These are phyloP conservation scores for Masnerella sp. DNA, from an alignment of 2,888 invertebrate genomes.

Conservation along the genomic window DNA sequence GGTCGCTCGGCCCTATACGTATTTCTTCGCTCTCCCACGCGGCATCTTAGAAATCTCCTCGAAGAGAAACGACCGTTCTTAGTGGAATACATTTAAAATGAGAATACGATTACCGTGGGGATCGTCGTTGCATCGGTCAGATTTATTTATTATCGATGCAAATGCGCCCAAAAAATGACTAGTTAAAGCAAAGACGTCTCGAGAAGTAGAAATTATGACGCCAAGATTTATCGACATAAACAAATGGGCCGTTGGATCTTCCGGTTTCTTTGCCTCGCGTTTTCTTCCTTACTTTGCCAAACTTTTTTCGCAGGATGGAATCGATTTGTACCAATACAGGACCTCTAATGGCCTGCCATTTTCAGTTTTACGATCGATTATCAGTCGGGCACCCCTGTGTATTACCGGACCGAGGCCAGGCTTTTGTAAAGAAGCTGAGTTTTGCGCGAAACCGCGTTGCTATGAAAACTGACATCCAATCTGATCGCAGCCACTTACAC, in stretches of 20 bases:
- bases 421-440: conserved; percentile 72
- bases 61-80: conserved; percentile 59
- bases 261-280: conserved; percentile 21
- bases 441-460: conserved; percentile 64
- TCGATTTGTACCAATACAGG: conserved; percentile 62
- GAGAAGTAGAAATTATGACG: conserved; percentile 47
- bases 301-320: conserved; percentile 39
- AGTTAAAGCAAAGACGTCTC: conserved; percentile 44
- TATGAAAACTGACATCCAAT: conserved; percentile 70
- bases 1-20: conserved; percentile 63
- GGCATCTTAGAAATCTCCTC: conserved; percentile 50
- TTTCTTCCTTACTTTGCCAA: conserved; percentile 44
- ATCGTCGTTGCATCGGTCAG: conserved; percentile 62
- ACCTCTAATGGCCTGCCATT: conserved; percentile 67
- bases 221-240: conserved; percentile 49
- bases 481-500: conserved; percentile 70
- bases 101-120: conserved; percentile 70
- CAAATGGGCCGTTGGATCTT: conserved; percentile 40
- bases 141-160: conserved; percentile 75
- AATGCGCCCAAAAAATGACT: conserved; percentile 65
- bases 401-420: conserved; percentile 47
- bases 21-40: conserved; percentile 60
- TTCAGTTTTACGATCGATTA: conserved; percentile 76
- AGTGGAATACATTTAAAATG: conserved; percentile 73
- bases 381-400: conserved; percentile 66